Conservation (phyloP, 2,113 vertebrate species). For the Tapirus terrestris region DNA sequence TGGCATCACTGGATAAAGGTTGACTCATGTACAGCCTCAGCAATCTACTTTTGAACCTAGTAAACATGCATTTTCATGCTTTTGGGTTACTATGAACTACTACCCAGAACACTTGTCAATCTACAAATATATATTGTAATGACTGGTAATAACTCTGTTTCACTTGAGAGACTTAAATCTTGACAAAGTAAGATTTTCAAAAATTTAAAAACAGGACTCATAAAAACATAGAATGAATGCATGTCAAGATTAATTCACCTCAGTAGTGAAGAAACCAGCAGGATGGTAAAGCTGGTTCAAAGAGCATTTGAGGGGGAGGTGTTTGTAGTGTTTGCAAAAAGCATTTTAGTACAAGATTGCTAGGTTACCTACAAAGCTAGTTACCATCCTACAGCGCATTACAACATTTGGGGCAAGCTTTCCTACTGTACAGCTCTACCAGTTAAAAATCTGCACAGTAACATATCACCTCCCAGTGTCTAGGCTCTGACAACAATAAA, state of each 20-base stretch:
- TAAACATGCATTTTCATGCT: neutral
- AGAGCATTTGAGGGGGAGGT: neutral
- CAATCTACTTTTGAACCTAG: neutral
- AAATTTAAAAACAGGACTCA: neutral
- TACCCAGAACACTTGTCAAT: fast-evolving
- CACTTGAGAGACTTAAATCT: neutral
- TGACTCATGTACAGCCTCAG: neutral
- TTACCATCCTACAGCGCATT: neutral
- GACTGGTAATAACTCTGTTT: neutral
- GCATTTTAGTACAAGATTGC: neutral
- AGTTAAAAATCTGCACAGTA: neutral
- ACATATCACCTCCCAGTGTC: neutral
- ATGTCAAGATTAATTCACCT: neutral
- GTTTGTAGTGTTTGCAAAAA: neutral
- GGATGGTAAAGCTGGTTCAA: neutral
- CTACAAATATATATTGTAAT: neutral
- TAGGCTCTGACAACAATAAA: neutral
- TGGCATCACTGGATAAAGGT: neutral
- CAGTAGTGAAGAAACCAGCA: neutral
- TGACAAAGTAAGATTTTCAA: neutral
- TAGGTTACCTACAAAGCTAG: neutral
- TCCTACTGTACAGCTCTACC: neutral
- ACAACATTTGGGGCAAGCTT: neutral
- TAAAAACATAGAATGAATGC: neutral
- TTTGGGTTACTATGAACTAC: neutral